These are phyloP conservation scores for Elachura formosa DNA, from an alignment of 2,113 vertebrate species.

Conservation along the genomic window DNA sequence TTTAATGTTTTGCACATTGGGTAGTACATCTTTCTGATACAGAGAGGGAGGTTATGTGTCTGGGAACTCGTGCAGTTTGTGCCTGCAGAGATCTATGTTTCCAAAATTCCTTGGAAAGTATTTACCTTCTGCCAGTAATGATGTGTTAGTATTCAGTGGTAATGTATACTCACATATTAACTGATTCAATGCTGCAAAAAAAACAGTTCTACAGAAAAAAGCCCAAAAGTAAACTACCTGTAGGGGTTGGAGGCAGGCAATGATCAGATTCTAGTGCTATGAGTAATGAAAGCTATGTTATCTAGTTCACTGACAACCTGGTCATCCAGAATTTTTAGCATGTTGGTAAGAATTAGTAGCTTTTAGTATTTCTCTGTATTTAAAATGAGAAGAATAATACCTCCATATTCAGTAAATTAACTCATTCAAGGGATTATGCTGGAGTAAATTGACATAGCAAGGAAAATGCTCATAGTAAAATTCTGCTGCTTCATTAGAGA, in stretches of 20 bases:
- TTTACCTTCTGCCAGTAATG: neutral
- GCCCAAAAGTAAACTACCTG: neutral
- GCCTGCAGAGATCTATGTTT: neutral
- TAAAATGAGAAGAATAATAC: neutral
- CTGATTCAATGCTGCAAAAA: neutral
- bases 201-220: fast-evolving
- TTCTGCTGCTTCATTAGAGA: neutral
- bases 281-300: neutral
- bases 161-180: neutral
- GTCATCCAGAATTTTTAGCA: neutral
- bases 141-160: neutral
- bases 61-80: neutral
- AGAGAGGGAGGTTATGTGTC: neutral
- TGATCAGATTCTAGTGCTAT: neutral
- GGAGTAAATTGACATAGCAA: neutral
- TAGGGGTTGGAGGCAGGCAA: neutral
- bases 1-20: neutral
- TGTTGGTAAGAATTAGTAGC: neutral
- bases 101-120: neutral
- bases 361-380: neutral
- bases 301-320: neutral
- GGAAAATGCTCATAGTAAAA: neutral
- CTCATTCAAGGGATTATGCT: neutral
- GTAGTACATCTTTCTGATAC: neutral
- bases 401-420: neutral